Evolutionary conservation across 2,113 vertebrate genomes (phyloP).

Genomic region (Talpa occidentalis): DNA sequence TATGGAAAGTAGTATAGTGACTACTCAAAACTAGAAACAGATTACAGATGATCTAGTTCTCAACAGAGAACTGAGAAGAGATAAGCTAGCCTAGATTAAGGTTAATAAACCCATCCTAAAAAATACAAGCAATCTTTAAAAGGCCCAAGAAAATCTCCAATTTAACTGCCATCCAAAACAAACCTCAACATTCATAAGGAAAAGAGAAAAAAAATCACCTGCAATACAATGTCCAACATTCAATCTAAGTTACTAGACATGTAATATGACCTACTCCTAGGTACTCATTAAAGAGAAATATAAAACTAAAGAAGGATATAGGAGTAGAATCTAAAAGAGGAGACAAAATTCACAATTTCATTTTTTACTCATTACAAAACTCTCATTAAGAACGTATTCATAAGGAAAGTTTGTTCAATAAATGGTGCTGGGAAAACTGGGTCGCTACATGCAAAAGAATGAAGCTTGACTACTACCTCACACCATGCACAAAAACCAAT

Average conservation of each 20-base stretch:
- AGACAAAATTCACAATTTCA: constrained; percentile 19
- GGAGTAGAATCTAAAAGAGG: constrained; percentile 22
- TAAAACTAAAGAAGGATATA: background rate
- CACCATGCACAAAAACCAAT: too few species aligned
- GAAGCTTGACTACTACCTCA: too few species aligned
- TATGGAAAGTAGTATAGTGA: too few species aligned
- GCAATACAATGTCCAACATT: background rate
- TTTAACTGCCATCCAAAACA: background rate
- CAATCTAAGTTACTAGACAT: constrained; percentile 28
- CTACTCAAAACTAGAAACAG: too few species aligned
- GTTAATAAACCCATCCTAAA: background rate
- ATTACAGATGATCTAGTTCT: too few species aligned
- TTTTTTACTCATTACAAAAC: background rate
- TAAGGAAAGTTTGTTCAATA: too few species aligned
- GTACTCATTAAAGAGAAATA: constrained; percentile 37
- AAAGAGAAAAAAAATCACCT: constrained; percentile 22
- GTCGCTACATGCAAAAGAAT: too few species aligned
- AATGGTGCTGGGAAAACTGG: too few species aligned
- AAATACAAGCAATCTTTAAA: background rate
- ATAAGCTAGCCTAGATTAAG: background rate
- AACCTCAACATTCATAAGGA: constrained; percentile 19
- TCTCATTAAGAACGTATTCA: background rate
- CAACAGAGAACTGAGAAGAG: background rate
- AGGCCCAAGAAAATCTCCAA: background rate
- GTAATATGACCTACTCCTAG: constrained; percentile 31